Evolutionary conservation across 2,888 invertebrate species (phyloP), one percentile per base, ranked within the genome.

Genomic region (Tromatobia lineatoria): DNA sequence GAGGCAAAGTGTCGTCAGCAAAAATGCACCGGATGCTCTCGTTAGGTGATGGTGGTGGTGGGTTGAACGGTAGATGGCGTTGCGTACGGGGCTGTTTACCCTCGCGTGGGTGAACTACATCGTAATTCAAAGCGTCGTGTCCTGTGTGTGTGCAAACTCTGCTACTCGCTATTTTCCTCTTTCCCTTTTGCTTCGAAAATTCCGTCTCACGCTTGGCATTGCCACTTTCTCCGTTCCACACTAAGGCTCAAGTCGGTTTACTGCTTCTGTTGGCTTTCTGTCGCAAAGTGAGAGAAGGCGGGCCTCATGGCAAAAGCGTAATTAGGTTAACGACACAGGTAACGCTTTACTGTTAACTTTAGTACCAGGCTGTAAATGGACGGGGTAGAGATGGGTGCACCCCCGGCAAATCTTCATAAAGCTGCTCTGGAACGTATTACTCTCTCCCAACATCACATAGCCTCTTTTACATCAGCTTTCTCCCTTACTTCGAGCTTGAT

Each of bases 61-160:
- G 50, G 50, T 50, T 50, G 50, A 50, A 34, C 70, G 80, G 45
- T 80, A 38, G 80, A 67, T 83, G 80, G 69, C 69, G 75, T 78
- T 83, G 79, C 70, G 50, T 81, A 81, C 66, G 69, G 80, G 77
- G 82, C 77, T 86, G 81, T 78, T 88, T 83, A 87, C 85, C 85
- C 88, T 85, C 85, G 83, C 78, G 85, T 86, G 87, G 80, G 80
- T 83, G 78, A 88, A 86, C 87, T 88, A 85, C 79, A 84, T 87
- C 86, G 87, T 87, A 88, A 89, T 90, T 90, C 83, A 87, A 80
- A 88, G 87, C 85, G 82, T 86, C 70, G 20, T 64, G 64, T 47
- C 29, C 45, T n/a, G 52, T 70, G 73, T 52, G 25, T 54, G 57
- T 7, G 77, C 59, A 77, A 78, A 78, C 70, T 69, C 64, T 67